Evolutionary conservation across 2,113 vertebrate genomes (phyloP).

Genomic region (Corythoichthys haematopterus): DNA sequence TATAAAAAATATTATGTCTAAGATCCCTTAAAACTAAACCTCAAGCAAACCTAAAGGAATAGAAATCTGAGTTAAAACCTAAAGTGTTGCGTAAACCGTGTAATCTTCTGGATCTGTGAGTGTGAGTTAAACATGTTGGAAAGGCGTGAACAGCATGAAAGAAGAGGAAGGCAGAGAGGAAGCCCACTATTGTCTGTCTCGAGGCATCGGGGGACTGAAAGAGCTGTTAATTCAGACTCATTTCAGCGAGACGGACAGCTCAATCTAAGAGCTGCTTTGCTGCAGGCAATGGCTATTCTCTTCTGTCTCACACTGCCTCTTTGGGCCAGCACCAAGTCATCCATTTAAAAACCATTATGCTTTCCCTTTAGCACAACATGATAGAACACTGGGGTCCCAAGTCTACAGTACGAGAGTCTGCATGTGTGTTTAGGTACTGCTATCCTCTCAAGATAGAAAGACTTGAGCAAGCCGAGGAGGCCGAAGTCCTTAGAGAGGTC

Average conservation of each 20-base stretch:
- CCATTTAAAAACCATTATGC: constrained; percentile 84
- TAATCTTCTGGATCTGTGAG: constrained; percentile 23
- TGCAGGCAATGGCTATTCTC: constrained; percentile 72
- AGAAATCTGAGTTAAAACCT: not conserved
- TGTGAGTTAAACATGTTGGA: constrained; percentile 17
- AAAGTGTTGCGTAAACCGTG: not conserved
- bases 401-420: constrained; percentile 45
- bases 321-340: constrained; percentile 69
- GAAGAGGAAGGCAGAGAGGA: constrained; percentile 57
- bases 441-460: constrained; percentile 53
- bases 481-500: constrained; percentile 47
- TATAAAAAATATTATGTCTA: not conserved
- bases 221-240: constrained; percentile 78
- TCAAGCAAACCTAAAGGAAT: not conserved
- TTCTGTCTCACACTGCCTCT: constrained; percentile 63
- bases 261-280: constrained; percentile 77
- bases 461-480: constrained; percentile 41
- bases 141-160: constrained; percentile 11
- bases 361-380: constrained; percentile 79
- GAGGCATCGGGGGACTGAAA: constrained; percentile 58
- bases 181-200: constrained; percentile 65
- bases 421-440: constrained; percentile 41
- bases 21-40: not conserved
- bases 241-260: constrained; percentile 81
- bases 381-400: constrained; percentile 66